These are phyloP conservation scores for Hipposideros larvatus DNA, from an alignment of 2,797 vertebrate species.

Conservation along the genomic window DNA sequence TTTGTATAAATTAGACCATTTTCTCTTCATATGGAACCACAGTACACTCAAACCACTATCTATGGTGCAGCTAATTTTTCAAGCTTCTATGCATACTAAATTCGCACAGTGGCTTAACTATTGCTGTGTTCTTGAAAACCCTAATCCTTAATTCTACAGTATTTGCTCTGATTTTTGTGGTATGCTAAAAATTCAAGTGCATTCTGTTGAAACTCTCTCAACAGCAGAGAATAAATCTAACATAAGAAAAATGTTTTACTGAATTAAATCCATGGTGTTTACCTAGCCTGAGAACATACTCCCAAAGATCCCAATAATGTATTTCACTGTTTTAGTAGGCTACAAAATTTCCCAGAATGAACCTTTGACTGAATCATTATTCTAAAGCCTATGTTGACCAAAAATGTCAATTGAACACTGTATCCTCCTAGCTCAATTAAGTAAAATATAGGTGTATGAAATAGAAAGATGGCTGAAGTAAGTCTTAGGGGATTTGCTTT, in stretches of 20 bases:
- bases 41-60: background rate
- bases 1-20: background rate
- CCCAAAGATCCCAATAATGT: background rate
- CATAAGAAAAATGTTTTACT: background rate
- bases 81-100: background rate
- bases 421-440: background rate
- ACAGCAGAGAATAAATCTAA: background rate
- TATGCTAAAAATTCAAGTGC: conserved; percentile 5
- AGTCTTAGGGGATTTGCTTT: background rate
- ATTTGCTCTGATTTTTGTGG: background rate
- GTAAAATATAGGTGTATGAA: background rate
- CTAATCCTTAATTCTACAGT: background rate
- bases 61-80: background rate
- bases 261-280: conserved; percentile 21
- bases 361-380: conserved; percentile 29
- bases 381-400: background rate
- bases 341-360: background rate
- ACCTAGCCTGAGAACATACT: background rate
- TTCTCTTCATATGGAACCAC: background rate
- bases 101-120: background rate
- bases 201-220: background rate
- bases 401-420: background rate
- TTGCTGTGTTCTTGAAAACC: background rate
- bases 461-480: background rate
- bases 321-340: background rate